Evolutionary conservation across 1,140 invertebrate species (phyloP).

Genomic region (Bombus terrestris): DNA sequence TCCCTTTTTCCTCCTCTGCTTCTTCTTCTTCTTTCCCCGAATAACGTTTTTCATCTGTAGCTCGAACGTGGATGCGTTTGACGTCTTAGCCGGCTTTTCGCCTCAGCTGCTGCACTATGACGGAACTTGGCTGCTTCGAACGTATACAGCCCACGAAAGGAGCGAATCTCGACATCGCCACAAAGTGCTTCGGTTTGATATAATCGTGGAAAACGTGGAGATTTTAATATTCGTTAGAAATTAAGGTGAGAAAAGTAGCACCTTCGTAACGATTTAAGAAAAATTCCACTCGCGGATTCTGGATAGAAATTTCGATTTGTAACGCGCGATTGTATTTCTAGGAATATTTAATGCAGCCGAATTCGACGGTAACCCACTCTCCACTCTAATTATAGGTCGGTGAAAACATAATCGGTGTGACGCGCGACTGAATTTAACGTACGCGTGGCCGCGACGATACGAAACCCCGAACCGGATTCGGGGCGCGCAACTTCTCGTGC

Average conservation of each 20-base stretch:
- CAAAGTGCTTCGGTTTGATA: neutral
- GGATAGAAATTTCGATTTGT: conserved; percentile 32
- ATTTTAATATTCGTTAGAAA: neutral
- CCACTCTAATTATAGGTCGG: conserved; percentile 59
- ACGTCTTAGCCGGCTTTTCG: neutral
- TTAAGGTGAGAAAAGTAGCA: too few relatives aligned
- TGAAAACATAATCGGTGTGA: conserved; percentile 65
- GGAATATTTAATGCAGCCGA: conserved; percentile 58
- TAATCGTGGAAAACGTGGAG: neutral
- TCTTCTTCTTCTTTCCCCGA: neutral
- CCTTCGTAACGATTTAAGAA: neutral
- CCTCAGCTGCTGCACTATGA: neutral
- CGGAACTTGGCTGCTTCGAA: neutral
- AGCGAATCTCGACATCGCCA: neutral
- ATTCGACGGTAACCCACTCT: conserved; percentile 52
- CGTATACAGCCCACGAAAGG: neutral
- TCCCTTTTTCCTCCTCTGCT: neutral
- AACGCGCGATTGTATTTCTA: conserved; percentile 37
- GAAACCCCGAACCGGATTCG: conserved; percentile 7
- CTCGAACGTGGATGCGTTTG: neutral
- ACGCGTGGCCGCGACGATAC: conserved; percentile 40
- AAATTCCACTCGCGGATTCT: conserved; percentile 5
- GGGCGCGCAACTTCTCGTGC: conserved; percentile 50
- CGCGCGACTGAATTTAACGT: conserved; percentile 54
- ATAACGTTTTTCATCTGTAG: neutral